Evolutionary conservation across 2,888 invertebrate genomes (phyloP), one percentile per base, ranked within the genome.

Genomic region (Drosophila helvetica): DNA sequence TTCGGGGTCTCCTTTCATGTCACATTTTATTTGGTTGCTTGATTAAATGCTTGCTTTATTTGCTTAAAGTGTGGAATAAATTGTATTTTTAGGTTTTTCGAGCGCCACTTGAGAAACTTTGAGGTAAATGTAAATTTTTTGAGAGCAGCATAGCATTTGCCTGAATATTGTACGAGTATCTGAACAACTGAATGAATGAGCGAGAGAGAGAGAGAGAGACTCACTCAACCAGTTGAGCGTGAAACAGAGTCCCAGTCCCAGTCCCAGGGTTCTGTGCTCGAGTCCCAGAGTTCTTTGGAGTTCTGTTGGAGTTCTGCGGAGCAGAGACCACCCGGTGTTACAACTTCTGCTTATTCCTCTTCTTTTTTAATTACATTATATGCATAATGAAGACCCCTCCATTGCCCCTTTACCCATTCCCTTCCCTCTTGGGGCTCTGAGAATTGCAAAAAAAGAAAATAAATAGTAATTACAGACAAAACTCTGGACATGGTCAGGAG

Each of bases 311-410:
- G 30, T 61, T 5, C 27, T 8, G 27, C 7, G 27, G 27, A 33
- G 33, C 12, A 33, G 75, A 73, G 82, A 80, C 88, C 86, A 87
- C 88, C 88, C 77, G 54, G 82, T 47, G 56, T 53, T 18, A 51
- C 27, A 66, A 51, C 61, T 58, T 62, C 46, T 62, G 53, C 68
- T 57, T 66, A 69, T 66, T 69, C 65, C 48, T 70, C 30, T 71
- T 30, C 48, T 67, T 75, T 85, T 88, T 86, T 88, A 86, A 81
- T 81, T 81, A 88, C 84, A 88, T 88, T 88, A 82, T 79, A 72
- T 88, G 78, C 81, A 86, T 88, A 86, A 81, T 88, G 88, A 81
- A 79, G 80, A 75, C 75, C 77, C 46, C 63, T 7, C 22, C 5
- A 5, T 7, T n/a, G 2, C 7, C 38, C 38, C 15, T 6, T 38